Percentiles rank a stretch among this genome's conserved stretches.
Evolutionary conservation across 2,888 invertebrate genomes (phyloP).

Genomic region (Bombyx huttoni): DNA sequence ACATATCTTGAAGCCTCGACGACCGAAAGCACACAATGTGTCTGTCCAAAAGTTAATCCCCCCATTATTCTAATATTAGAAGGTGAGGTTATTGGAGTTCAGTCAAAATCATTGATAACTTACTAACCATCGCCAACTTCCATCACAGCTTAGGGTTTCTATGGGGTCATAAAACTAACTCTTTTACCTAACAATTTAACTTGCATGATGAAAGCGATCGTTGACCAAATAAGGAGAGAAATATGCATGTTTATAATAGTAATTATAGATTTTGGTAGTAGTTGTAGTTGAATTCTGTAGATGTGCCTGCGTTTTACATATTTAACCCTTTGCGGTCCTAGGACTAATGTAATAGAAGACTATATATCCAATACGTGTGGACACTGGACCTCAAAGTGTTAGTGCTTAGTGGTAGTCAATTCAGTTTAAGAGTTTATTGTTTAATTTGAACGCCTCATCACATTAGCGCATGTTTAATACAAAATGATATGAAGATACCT

Average conservation of each 20-base stretch:
- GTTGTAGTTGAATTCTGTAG: no score
- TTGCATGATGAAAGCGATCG: conserved; percentile 26
- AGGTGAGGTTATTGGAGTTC: conserved; percentile 76
- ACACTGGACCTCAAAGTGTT: no score
- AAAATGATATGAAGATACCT: conserved; percentile 4
- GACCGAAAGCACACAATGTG: conserved; percentile 34
- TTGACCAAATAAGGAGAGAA: background rate
- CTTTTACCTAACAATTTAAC: conserved; percentile 42
- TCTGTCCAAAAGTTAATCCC: conserved; percentile 61
- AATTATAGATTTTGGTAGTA: background rate
- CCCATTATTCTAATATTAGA: conserved; percentile 86
- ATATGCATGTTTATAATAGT: background rate
- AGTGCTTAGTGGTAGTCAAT: background rate
- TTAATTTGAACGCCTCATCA: conserved; percentile 25
- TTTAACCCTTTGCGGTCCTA: no score
- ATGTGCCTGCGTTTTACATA: no score
- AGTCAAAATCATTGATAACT: conserved; percentile 44
- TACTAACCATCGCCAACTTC: conserved; percentile 51
- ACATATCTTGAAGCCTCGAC: conserved; percentile 28
- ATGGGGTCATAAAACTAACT: conserved; percentile 13
- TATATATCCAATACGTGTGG: no score
- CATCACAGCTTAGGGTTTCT: conserved; percentile 33
- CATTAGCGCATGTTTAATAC: conserved; percentile 38
- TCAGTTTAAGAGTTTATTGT: background rate
- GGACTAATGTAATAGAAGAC: no score